Conservation (phyloP, 2,113 vertebrate species). For the Mesitornis unicolor region DNA sequence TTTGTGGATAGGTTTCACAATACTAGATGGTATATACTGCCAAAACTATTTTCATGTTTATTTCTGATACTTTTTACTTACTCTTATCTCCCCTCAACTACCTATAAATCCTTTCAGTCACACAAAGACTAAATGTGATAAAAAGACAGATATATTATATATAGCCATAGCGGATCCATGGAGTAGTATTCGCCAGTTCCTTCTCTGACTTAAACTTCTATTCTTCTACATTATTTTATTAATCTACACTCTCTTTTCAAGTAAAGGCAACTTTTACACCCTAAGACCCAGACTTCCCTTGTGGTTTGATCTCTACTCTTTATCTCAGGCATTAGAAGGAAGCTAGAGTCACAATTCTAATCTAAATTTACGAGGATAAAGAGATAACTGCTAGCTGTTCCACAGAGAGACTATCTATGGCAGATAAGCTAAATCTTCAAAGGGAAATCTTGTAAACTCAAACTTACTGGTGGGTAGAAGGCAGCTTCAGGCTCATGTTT, state of each 20-base stretch:
- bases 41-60: not conserved
- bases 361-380: not conserved
- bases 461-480: not conserved
- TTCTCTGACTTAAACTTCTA: not conserved
- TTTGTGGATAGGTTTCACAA: not conserved
- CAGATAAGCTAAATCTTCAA: conserved; percentile 14
- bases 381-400: not conserved
- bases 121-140: not conserved
- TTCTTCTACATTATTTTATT: not conserved
- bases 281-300: not conserved
- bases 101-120: not conserved
- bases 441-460: not conserved
- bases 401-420: not conserved
- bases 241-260: not conserved
- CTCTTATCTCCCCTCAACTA: not conserved
- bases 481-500: not conserved
- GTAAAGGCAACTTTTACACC: not conserved
- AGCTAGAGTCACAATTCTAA: not conserved
- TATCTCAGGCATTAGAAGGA: not conserved
- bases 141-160: not conserved
- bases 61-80: not conserved
- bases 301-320: not conserved
- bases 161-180: not conserved
- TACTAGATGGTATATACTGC: not conserved
- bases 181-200: not conserved